Base-by-base conservation (phyloP, 2,113 vertebrate genomes). In the Elachura formosa region DNA sequence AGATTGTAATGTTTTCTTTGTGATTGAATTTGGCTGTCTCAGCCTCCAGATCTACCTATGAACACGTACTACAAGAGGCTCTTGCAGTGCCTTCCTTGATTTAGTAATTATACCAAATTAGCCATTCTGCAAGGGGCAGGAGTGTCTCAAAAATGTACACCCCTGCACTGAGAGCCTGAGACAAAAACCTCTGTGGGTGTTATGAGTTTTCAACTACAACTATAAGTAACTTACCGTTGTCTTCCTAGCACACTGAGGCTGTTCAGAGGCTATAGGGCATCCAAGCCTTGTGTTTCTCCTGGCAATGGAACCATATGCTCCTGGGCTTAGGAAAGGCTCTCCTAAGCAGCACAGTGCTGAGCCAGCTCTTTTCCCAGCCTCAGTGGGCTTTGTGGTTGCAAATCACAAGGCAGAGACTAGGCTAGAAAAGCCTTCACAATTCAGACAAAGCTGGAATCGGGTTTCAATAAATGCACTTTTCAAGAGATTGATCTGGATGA, bases 381-480 rank as follows among this genome's bases (percentile, higher is more conserved):
- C 94, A 78, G 3, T 31, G 61, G 82, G 72, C 75, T 90, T 75
- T 94, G 85, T 49, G 93, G 91, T 74, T 90, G 68, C 4, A 84
- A 84, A 51, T 75, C 93, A 87, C 3, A 0, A 49, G 67, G 82
- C 75, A 74, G 72, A 85, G 64, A 29, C 29, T 29, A 72, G 72
- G 75, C 82, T 80, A 46, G 85, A 84, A 93, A 69, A 68, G 94
- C 45, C 55, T 51, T 29, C 3, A 0, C 49, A 45, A 80, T 49
- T 36, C 84, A 94, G 59, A 93, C 88, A 95, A 97, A 89, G 91
- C 51, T 7, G 20, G 81, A 85, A 83, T 97, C 96, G 19, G 78
- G 81, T 97, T 97, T 97, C 97, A 95, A 91, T 82, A 97, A 97
- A 97, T 92, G 96, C 93, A 95, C 89, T 94, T 96, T 95, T 80